phyloP scores from a whole-genome alignment of 2,113 vertebrate species.

The Limanda limanda region DNA sequence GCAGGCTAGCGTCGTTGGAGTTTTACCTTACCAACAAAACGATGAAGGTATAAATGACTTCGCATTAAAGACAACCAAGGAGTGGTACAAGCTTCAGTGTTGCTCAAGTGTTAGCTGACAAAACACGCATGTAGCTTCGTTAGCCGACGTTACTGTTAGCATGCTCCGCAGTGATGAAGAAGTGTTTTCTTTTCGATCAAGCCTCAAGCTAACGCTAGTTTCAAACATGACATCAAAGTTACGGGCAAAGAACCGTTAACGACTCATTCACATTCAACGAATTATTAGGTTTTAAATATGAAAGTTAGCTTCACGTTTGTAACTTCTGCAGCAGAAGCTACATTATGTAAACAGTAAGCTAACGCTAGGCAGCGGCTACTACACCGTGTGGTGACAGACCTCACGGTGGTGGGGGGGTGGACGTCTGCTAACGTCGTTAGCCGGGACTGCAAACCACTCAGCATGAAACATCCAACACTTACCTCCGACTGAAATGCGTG shows the following conservation, averaged over 20 bases:
- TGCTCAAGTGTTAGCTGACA: neutral
- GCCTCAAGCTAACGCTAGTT: constrained; percentile 26
- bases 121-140: neutral
- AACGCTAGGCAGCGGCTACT: constrained; percentile 54
- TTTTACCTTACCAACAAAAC: constrained; percentile 19
- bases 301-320: neutral
- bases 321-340: neutral
- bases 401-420: constrained; percentile 29
- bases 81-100: neutral
- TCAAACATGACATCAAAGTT: neutral
- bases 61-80: neutral
- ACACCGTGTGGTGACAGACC: constrained; percentile 41
- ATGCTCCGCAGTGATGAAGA: constrained; percentile 50
- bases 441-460: constrained; percentile 11
- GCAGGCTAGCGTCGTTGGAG: neutral
- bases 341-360: constrained; percentile 53
- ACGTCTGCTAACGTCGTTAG: constrained; percentile 52
- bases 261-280: neutral
- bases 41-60: no score
- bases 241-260: neutral
- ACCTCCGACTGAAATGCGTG: constrained; percentile 76
- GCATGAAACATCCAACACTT: constrained; percentile 41
- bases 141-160: constrained; percentile 54
- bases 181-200: constrained; percentile 60
- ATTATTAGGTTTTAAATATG: neutral